These are phyloP conservation scores for Tuberolachnus salignus DNA, from an alignment of 2,888 invertebrate genomes.

Conservation along the genomic window DNA sequence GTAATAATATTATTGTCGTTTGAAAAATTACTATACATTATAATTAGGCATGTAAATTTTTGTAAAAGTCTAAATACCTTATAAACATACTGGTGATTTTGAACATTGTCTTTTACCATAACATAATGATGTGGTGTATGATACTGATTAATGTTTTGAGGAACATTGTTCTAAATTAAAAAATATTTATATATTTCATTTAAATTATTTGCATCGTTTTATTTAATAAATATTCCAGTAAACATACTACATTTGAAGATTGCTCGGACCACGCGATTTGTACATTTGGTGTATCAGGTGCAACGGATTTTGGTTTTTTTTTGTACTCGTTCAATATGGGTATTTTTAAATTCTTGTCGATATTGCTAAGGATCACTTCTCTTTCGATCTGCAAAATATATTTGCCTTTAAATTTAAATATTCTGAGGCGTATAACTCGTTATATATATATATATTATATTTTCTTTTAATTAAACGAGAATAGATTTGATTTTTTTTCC, in stretches of 20 bases:
- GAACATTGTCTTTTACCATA: conserved; percentile 57
- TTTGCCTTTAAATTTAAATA: conserved; percentile 16
- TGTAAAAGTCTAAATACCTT: conserved; percentile 56
- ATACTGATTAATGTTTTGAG: conserved; percentile 48
- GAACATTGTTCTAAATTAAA: conserved; percentile 51
- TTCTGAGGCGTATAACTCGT: background rate
- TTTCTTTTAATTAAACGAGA: conserved; percentile 21
- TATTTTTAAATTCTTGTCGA: conserved; percentile 79
- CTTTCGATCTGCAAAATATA: conserved; percentile 73
- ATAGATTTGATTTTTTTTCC: background rate
- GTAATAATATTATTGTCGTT: background rate
- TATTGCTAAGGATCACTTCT: conserved; percentile 75
- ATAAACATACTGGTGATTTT: conserved; percentile 59
- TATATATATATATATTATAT: background rate
- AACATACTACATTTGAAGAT: conserved; percentile 57
- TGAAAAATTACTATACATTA: background rate
- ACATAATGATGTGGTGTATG: conserved; percentile 41
- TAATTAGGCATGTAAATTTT: background rate
- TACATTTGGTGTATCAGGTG: conserved; percentile 78
- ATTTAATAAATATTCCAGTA: background rate
- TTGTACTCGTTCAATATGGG: conserved; percentile 78
- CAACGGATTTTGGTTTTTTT: conserved; percentile 70
- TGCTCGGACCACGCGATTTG: conserved; percentile 73
- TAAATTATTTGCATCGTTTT: background rate
- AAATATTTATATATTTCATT: background rate